Evolutionary conservation across 1,140 invertebrate species (phyloP).

Genomic region (Thaumatotibia leucotreta): DNA sequence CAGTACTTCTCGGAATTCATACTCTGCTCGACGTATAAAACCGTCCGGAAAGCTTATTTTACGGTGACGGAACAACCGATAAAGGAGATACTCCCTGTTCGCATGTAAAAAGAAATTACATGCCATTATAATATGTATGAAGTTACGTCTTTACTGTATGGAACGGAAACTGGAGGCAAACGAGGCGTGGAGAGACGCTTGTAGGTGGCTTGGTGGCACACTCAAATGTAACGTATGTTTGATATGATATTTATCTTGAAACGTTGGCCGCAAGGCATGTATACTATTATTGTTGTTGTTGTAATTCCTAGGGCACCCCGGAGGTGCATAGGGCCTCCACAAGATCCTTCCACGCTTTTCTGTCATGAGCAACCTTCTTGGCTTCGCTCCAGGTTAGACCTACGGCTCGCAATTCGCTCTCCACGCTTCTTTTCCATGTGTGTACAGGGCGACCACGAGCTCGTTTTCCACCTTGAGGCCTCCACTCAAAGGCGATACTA

Average conservation of each 20-base stretch:
- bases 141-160: not conserved
- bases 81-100: not conserved
- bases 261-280: no score
- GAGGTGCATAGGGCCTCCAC: no score
- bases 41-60: not conserved
- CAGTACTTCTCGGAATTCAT: not conserved
- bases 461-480: no score
- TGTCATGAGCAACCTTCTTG: no score
- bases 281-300: no score
- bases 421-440: no score
- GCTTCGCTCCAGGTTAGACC: no score
- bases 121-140: not conserved
- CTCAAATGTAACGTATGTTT: not conserved
- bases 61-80: not conserved
- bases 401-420: no score
- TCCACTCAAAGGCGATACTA: no score
- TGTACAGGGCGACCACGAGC: no score
- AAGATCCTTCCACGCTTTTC: no score
- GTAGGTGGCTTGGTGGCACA: not conserved
- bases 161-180: not conserved
- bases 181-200: not conserved
- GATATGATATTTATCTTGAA: not conserved
- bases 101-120: not conserved
- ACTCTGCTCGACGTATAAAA: not conserved
- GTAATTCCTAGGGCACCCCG: no score